Evolutionary conservation across 2,797 vertebrate species (phyloP), one percentile per base, ranked within the genome.

Genomic region (Myripristis murdjan): DNA sequence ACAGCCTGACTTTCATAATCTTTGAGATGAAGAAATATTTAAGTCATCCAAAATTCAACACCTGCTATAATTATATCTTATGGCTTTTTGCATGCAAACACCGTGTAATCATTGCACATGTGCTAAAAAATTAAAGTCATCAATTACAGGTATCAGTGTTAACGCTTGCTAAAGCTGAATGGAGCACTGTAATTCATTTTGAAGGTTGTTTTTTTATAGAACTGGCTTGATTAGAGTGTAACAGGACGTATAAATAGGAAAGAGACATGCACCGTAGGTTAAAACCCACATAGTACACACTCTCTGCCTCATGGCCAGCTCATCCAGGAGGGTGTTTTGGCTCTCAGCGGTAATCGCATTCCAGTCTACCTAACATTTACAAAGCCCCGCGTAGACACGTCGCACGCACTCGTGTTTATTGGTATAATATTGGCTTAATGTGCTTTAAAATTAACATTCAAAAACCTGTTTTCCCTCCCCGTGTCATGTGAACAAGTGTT

Each of bases 371-470:
- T 9, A 49, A 33, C 37, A 15, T 62, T 37, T 48, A 8, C 44
- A 49, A 62, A 33, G 18, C 46, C 49, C 18, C 2, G 12, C n/a
- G n/a, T 18, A 18, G 43, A 61, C 46, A 11, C 8, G 11, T 61
- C 43, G 31, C 18, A 43, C 33, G 39, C 12, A 11, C 22, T 47
- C 26, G 2, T 22, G 8, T 49, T 46, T 26, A 23, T 56, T 46
- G 9, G 26, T 20, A 31, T 55, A 9, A 31, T 66, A 46, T 33
- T 15, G 39, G 41, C 33, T 66, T 24, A 66, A 56, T 66, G 52
- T 33, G 26, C 47, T 47, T 31, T 15, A 22, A 57, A 57, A 57
- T 48, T 37, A 57, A 37, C 58, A 49, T 28, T n/a, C 15, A 39
- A 28, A 44, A 44, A 37, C 33, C 44, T 22, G 16, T 16, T 28